Percentiles rank a stretch among this genome's conserved stretches.
phyloP scores from a whole-genome alignment of 2,888 invertebrate species.

The Polyommatus iphigenia region DNA sequence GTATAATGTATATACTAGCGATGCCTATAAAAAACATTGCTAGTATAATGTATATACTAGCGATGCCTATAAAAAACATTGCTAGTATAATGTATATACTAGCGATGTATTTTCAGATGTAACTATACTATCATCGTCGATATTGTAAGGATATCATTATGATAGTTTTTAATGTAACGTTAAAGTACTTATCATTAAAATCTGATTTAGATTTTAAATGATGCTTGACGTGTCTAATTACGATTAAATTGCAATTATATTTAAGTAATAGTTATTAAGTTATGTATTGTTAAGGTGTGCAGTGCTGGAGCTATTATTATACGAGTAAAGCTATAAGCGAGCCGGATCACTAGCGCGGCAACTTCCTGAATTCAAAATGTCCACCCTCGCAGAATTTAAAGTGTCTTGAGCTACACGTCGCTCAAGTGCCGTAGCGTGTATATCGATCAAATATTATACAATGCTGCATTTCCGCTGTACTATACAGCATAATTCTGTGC shows the following conservation, averaged over 20 bases:
- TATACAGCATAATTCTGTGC: not conserved
- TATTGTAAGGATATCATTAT: not conserved
- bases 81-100: too few relatives aligned
- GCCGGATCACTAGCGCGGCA: not conserved
- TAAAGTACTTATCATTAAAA: not conserved
- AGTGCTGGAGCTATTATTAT: not conserved
- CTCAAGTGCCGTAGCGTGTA: not conserved
- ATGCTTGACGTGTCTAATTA: not conserved
- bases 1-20: too few relatives aligned
- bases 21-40: too few relatives aligned
- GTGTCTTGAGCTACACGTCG: not conserved
- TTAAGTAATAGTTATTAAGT: not conserved
- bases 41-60: too few relatives aligned
- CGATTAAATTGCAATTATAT: too few relatives aligned
- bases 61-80: too few relatives aligned
- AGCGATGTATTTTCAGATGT: too few relatives aligned
- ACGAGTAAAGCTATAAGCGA: not conserved
- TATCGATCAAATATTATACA: not conserved
- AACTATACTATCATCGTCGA: not conserved
- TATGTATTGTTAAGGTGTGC: not conserved
- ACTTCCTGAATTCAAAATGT: not conserved
- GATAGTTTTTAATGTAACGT: not conserved
- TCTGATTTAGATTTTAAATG: not conserved
- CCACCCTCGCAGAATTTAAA: not conserved
- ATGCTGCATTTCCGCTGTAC: not conserved